phyloP scores from a whole-genome alignment of 2,113 vertebrate species.

The Leptodactylus fuscus region DNA sequence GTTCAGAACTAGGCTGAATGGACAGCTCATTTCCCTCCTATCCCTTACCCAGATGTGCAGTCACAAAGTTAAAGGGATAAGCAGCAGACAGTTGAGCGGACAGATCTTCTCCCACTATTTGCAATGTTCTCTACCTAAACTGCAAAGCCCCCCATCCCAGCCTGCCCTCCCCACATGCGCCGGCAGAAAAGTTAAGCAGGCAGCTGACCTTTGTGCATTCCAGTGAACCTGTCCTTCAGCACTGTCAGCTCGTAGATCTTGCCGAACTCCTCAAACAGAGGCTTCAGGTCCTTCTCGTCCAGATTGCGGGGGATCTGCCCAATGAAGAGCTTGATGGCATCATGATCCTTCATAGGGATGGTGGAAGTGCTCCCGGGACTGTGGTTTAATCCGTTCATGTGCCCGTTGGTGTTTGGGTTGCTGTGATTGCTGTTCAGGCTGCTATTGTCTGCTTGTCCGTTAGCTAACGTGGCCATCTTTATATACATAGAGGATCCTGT shows the following conservation, averaged over 20 bases:
- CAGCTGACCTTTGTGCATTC: conserved; percentile 98
- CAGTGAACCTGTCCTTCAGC: conserved; percentile 99
- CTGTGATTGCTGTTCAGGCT: conserved; percentile 90
- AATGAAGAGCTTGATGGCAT: conserved; percentile 99
- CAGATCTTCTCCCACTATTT: neutral
- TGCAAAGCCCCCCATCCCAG: conserved; percentile 28
- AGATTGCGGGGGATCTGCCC: conserved; percentile 99
- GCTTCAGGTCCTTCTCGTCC: conserved; percentile 99
- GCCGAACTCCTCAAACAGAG: conserved; percentile 99
- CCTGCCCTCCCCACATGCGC: conserved; percentile 25
- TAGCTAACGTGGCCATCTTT: conserved; percentile 99
- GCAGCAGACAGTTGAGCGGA: conserved; percentile 1
- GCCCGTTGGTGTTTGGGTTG: conserved; percentile 91
- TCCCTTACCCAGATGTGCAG: neutral
- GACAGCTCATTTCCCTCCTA: conserved; percentile 1
- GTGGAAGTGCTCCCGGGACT: conserved; percentile 95
- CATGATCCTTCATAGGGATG: conserved; percentile 99
- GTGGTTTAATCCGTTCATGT: conserved; percentile 99
- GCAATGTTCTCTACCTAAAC: neutral
- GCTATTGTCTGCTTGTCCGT: conserved; percentile 95
- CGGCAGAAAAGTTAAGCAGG: conserved; percentile 74
- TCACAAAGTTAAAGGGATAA: conserved; percentile 37
- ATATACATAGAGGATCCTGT: conserved; percentile 88
- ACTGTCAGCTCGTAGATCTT: conserved; percentile 99
- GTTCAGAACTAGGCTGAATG: neutral